Base-by-base conservation (phyloP, 2,888 invertebrate species). In the Platerodrilus igneus region DNA sequence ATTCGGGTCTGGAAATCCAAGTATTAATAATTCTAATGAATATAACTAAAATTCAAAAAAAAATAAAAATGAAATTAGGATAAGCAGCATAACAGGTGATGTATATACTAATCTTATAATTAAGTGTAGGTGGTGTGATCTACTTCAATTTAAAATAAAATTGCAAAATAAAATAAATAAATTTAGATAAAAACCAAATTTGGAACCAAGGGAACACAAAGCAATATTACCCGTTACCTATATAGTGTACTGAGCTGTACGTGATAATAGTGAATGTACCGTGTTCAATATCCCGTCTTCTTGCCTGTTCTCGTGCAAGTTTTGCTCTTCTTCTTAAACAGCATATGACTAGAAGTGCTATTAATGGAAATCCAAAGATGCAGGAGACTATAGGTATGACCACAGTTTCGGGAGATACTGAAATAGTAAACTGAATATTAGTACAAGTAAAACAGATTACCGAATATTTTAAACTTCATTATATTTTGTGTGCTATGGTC, bases 331-430 rank as follows among this genome's bases (percentile, higher is more conserved):
- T 75, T 41, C 89, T 73, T 47, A 91, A 73, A 63, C 89, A 90
- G 69, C 90, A 91, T 59, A 91, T 90, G 48, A 91, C 83, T 50
- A 90, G 77, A 42, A 91, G 74, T 2, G 90, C 90, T 63, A 92
- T 68, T 50, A 91, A 71, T 21, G 91, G 91, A 62, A 92, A 91
- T 41, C 90, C 90, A 60, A 91, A 78, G 62, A 91, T 91, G 67
- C 90, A 89, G 37, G 90, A 89, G 32, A 90, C 83, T 53, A 90
- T 90, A 25, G 90, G 89, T 51, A 90, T 82, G 35, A 90, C 88
- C 53, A 90, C 85, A 36, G 86, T 87, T 69, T 90, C 89, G 33
- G 89, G 87, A 30, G 88, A 82, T 50, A 90, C 90, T 90, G 78
- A 15, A 75, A 76, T n/a, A n/a, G n/a, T n/a, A n/a, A n/a, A n/a